Evolutionary conservation across 2,888 invertebrate genomes (phyloP).

Genomic region (Seira musarum): DNA sequence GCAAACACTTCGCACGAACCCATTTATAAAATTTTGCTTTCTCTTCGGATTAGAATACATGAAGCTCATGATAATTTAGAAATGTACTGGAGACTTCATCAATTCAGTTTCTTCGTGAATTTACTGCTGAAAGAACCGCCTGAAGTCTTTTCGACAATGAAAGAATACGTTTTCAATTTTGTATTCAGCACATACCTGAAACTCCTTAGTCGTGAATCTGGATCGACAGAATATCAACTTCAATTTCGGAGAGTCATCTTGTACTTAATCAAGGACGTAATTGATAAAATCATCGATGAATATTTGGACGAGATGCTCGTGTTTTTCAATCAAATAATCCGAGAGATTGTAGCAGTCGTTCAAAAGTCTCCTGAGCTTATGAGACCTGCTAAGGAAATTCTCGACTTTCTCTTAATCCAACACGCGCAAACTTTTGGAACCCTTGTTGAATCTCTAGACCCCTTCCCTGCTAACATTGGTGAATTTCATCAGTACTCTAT

Average conservation of each 20-base stretch:
- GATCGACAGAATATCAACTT: constrained; percentile 27
- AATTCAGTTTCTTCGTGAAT: constrained; percentile 64
- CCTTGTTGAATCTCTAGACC: constrained; percentile 75
- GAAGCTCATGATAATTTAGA: constrained; percentile 62
- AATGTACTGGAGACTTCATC: constrained; percentile 65
- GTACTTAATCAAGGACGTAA: constrained; percentile 32
- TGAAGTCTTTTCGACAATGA: constrained; percentile 54
- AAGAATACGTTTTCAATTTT: constrained; percentile 62
- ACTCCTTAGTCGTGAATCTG: constrained; percentile 38
- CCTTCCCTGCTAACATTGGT: constrained; percentile 73
- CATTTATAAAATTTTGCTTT: constrained; percentile 60
- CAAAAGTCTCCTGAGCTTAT: constrained; percentile 71
- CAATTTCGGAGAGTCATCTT: constrained; percentile 32
- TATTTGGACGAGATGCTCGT: constrained; percentile 73
- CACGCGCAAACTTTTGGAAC: constrained; percentile 73
- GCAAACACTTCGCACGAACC: constrained; percentile 47
- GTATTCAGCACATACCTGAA: constrained; percentile 64
- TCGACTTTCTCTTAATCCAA: constrained; percentile 76
- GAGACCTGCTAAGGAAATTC: constrained; percentile 72
- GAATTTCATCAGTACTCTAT: constrained; percentile 57
- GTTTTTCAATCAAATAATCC: constrained; percentile 75
- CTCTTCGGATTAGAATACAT: constrained; percentile 58
- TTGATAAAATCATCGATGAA: constrained; percentile 32
- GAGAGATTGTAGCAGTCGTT: constrained; percentile 74
- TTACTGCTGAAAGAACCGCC: constrained; percentile 54